Conservation (phyloP, 2,797 vertebrate genomes). For the Poeciliopsis paucimaculata region DNA sequence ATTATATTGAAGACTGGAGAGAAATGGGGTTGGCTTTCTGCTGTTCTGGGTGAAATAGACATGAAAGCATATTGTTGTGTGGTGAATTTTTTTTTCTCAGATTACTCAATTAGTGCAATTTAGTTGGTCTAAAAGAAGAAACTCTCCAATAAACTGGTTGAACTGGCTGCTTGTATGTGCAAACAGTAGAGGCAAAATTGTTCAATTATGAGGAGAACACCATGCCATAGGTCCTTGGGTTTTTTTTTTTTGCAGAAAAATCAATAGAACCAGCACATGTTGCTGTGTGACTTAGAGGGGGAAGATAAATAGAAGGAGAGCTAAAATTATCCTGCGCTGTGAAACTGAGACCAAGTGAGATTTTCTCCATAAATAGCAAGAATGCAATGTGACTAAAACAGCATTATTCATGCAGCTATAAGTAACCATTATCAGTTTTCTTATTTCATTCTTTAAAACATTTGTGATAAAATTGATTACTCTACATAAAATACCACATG, state of each 20-base stretch:
- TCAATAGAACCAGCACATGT: constrained; percentile 10
- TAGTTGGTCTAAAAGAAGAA: constrained; percentile 3
- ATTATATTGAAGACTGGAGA: neutral
- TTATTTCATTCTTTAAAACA: neutral
- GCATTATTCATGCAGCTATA: neutral
- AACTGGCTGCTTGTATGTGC: constrained; percentile 19
- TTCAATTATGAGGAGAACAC: constrained; percentile 32
- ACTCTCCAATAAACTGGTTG: neutral
- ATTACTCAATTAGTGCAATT: neutral
- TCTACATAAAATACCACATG: neutral
- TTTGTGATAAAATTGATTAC: neutral
- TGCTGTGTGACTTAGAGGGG: constrained; percentile 2
- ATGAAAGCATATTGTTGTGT: neutral
- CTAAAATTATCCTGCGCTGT: constrained; percentile 9
- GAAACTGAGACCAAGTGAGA: constrained; percentile 18
- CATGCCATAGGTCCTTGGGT: constrained; percentile 23
- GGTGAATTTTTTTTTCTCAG: neutral
- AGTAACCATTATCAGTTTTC: neutral
- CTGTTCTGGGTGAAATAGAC: neutral
- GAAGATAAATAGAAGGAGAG: constrained; percentile 15
- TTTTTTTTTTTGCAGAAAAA: constrained; percentile 31
- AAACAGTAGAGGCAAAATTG: constrained; percentile 30
- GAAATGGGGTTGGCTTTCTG: neutral
- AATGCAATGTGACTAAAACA: neutral
- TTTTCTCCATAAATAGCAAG: constrained; percentile 1